Conservation (phyloP, 2,888 invertebrate species). For the Monoplex corrugatus region DNA sequence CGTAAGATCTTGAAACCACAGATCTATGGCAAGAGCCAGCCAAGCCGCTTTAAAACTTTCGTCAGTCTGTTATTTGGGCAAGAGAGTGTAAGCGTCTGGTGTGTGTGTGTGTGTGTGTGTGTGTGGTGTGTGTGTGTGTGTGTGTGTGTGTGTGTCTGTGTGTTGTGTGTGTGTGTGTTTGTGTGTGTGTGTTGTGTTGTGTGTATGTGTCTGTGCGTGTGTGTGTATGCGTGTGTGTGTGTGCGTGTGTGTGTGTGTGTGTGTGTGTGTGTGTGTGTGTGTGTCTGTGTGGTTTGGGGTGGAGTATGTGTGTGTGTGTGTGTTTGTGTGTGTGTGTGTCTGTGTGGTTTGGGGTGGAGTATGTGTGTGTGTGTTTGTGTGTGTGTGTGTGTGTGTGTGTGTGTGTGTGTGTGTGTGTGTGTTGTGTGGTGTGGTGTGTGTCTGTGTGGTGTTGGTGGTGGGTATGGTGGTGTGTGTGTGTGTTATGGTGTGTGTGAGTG, state of each 20-base stretch:
- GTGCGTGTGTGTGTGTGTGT: background rate
- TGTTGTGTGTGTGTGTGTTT: background rate
- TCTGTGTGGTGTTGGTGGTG: background rate
- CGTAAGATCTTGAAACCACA: no score
- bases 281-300: background rate
- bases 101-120: no score
- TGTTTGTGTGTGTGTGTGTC: background rate
- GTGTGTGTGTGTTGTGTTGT: background rate
- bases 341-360: background rate
- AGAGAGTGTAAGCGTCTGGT: no score
- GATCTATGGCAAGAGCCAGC: no score
- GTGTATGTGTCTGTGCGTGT: no score
- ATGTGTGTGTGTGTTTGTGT: background rate
- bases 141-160: background rate
- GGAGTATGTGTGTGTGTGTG: background rate
- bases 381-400: background rate
- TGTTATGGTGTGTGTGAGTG: constrained; percentile 6
- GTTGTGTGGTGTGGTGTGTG: background rate
- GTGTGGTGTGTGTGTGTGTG: no score
- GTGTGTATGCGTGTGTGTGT: background rate
- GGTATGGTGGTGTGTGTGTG: background rate
- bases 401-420: background rate
- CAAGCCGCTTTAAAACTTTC: no score
- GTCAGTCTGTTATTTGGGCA: no score
- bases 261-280: background rate